A percentile compares a stretch with the other conserved stretches of the same genome.
Evolutionary conservation across 2,797 vertebrate species (phyloP).

Genomic region (Scleropages formosus): DNA sequence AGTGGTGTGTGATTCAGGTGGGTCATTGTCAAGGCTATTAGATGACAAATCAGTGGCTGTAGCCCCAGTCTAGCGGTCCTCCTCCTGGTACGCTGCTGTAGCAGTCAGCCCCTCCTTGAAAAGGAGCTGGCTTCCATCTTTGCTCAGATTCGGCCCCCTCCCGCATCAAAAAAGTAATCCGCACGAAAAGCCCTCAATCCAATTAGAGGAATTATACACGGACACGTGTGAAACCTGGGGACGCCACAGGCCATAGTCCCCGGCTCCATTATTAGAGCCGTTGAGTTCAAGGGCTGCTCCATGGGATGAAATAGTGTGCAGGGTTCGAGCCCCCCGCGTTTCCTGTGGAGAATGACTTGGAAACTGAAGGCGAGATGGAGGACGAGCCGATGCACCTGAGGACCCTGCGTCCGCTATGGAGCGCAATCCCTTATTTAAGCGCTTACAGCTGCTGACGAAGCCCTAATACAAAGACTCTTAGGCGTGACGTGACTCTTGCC

Average conservation of each 20-base stretch:
- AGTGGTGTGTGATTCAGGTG: too few relatives aligned
- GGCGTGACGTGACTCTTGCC: slow-evolving; percentile 44
- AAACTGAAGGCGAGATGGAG: slow-evolving; percentile 19
- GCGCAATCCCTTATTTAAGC: slow-evolving; percentile 50
- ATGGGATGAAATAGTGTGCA: too few relatives aligned
- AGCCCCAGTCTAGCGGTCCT: too few relatives aligned
- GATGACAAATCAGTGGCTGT: too few relatives aligned
- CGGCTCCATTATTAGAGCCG: not conserved
- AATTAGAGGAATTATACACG: slow-evolving; percentile 41
- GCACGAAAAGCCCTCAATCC: slow-evolving; percentile 47
- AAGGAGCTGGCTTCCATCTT: too few relatives aligned
- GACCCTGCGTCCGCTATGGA: slow-evolving; percentile 53
- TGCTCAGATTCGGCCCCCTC: not conserved
- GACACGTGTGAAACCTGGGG: slow-evolving; percentile 2
- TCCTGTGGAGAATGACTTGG: not conserved
- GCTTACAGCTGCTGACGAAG: slow-evolving; percentile 44
- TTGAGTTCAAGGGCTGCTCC: too few relatives aligned
- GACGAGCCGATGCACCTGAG: slow-evolving; percentile 30
- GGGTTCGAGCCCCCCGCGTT: not conserved
- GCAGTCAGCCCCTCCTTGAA: too few relatives aligned
- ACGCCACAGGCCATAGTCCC: not conserved
- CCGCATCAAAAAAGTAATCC: slow-evolving; percentile 43
- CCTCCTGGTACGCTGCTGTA: too few relatives aligned
- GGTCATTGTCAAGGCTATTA: too few relatives aligned
- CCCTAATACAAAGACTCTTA: slow-evolving; percentile 47